Evolutionary conservation across 2,797 vertebrate genomes (phyloP).

Genomic region (Lacerta agilis): DNA sequence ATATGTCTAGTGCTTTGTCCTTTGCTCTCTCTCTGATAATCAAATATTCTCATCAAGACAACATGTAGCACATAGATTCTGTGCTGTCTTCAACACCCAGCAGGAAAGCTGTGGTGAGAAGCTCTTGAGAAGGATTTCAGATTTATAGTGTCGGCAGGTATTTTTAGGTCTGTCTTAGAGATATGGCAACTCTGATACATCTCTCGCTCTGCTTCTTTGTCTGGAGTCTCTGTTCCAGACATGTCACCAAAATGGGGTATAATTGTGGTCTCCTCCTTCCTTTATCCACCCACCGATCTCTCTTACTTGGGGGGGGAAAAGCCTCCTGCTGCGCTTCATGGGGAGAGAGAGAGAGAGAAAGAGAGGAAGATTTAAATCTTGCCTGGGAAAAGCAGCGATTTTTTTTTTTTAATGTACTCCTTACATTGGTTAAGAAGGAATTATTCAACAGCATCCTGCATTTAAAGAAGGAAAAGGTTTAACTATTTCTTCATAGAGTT

Average conservation of each 20-base stretch:
- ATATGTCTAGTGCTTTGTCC: conserved; percentile 32
- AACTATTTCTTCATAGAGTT: neutral
- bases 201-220: conserved; percentile 73
- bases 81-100: conserved; percentile 66
- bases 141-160: conserved; percentile 75
- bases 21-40: conserved; percentile 18
- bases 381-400: conserved; percentile 53
- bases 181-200: conserved; percentile 65
- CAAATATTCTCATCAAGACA: conserved; percentile 41
- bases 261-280: conserved; percentile 78
- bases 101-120: conserved; percentile 66
- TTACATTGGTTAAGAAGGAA: conserved; percentile 59
- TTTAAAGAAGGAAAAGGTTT: neutral
- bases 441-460: conserved; percentile 45
- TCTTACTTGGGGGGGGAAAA: conserved; percentile 35
- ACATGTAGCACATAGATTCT: conserved; percentile 56
- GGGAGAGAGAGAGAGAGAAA: neutral
- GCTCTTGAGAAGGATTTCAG: conserved; percentile 67
- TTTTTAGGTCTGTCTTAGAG: conserved; percentile 80
- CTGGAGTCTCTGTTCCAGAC: conserved; percentile 75
- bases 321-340: conserved; percentile 74
- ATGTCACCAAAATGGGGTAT: conserved; percentile 72
- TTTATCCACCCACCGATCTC: conserved; percentile 77
- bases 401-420: conserved; percentile 46
- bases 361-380: conserved; percentile 56